Evolutionary conservation across 2,113 vertebrate genomes (phyloP).

Genomic region (Talpa occidentalis): DNA sequence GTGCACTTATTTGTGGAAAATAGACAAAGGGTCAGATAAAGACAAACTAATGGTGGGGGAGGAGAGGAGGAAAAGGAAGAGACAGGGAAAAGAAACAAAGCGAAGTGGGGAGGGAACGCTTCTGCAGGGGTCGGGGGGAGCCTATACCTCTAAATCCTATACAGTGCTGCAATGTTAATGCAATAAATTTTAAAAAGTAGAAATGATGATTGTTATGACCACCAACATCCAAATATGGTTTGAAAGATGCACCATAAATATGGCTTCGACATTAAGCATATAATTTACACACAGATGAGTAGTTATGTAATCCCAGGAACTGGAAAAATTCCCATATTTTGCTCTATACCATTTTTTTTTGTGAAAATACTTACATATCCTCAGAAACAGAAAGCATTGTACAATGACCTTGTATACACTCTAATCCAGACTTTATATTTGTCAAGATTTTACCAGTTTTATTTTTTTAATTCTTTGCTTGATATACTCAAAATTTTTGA

Average conservation of each 20-base stretch:
- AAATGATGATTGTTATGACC: background rate
- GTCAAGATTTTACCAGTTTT: background rate
- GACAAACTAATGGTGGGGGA: no score
- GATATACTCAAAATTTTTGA: background rate
- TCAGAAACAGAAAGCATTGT: background rate
- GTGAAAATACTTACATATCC: background rate
- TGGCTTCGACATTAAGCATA: conserved; percentile 7
- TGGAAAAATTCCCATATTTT: background rate
- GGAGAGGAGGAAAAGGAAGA: no score
- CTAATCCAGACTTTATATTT: background rate
- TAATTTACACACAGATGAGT: background rate
- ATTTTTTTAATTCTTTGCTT: background rate
- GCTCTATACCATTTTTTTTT: background rate
- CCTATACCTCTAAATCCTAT: no score
- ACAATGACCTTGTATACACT: background rate
- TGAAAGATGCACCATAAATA: background rate
- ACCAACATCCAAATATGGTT: background rate
- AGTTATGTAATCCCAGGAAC: background rate
- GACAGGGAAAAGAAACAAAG: no score
- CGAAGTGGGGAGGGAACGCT: no score
- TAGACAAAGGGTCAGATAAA: no score
- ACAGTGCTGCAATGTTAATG: no score
- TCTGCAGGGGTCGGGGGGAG: no score
- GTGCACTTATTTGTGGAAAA: no score
- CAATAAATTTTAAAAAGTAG: no score